These are phyloP conservation scores for Drosophila longiperda DNA, from an alignment of 2,888 invertebrate species.

Conservation along the genomic window DNA sequence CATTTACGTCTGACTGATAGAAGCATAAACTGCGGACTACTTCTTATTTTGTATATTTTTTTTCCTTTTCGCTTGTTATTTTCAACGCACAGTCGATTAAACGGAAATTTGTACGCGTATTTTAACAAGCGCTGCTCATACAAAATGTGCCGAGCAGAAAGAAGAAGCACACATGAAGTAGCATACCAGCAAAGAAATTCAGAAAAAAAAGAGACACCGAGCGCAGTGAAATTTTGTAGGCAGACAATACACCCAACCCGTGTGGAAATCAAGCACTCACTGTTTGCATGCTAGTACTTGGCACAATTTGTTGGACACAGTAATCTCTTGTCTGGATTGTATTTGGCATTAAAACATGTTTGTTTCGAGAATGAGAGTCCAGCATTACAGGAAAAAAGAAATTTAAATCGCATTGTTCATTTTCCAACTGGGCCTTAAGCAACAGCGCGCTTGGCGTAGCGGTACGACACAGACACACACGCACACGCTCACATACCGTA, in stretches of 20 bases:
- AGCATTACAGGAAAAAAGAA: constrained; percentile 13
- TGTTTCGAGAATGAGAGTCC: background rate
- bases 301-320: constrained; percentile 12
- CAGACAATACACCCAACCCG: constrained; percentile 34
- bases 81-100: constrained; percentile 55
- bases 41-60: constrained; percentile 9
- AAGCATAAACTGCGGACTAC: background rate
- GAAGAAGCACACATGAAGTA: constrained; percentile 64
- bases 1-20: constrained; percentile 2
- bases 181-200: constrained; percentile 61
- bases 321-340: background rate
- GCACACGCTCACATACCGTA: constrained; percentile 36
- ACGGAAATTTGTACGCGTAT: constrained; percentile 73
- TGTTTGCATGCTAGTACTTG: constrained; percentile 22
- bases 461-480: constrained; percentile 53
- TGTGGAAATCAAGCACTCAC: constrained; percentile 55
- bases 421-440: constrained; percentile 60
- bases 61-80: constrained; percentile 37
- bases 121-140: constrained; percentile 76
- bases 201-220: constrained; percentile 64
- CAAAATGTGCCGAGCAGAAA: constrained; percentile 77
- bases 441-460: constrained; percentile 66
- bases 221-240: constrained; percentile 56
- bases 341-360: background rate
- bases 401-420: constrained; percentile 19